These are phyloP conservation scores for Trialeurodes vaporariorum DNA, from an alignment of 1,140 invertebrate species.

Conservation along the genomic window DNA sequence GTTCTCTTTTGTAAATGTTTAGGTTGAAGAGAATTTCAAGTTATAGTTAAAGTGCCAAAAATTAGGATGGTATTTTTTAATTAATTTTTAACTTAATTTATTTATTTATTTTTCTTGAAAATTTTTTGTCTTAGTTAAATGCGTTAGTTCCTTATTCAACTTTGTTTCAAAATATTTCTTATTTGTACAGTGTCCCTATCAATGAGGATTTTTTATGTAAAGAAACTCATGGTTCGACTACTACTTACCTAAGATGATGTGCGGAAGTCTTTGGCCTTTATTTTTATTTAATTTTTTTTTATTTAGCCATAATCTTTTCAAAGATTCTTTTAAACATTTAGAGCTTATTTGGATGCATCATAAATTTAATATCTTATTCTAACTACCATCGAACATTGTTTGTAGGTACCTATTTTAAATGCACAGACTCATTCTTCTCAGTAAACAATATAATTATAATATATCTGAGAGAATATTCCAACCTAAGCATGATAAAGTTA, in stretches of 20 bases:
- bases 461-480: no score
- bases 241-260: background rate
- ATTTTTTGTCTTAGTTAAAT: no score
- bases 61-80: background rate
- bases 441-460: no score
- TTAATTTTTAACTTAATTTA: background rate
- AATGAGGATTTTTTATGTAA: background rate
- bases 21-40: background rate
- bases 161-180: constrained; percentile 1
- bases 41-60: background rate
- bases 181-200: background rate
- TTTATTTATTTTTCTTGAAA: background rate
- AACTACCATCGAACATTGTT: no score
- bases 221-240: background rate
- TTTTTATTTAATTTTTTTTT: background rate
- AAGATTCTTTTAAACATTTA: background rate
- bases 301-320: background rate
- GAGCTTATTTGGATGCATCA: background rate
- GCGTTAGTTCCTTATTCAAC: no score
- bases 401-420: no score
- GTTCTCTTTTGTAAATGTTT: background rate
- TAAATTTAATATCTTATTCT: background rate
- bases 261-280: background rate
- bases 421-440: no score
- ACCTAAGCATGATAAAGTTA: no score